Conservation (phyloP, 2,888 invertebrate species). For the Patella ulyssiponensis region DNA sequence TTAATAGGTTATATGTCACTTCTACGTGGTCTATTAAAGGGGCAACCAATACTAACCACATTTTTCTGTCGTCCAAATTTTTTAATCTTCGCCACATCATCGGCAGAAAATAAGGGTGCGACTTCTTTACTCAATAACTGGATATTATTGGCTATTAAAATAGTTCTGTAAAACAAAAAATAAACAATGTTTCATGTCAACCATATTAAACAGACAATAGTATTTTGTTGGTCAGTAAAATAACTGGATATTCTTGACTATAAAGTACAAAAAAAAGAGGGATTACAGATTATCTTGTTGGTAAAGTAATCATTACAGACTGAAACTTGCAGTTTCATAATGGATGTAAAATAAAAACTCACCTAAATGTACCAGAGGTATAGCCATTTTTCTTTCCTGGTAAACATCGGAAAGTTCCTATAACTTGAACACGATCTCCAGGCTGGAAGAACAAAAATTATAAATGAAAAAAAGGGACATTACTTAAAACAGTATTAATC, state of each 20-base stretch:
- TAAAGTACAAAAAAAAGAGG: too few species aligned
- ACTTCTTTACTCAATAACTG: constrained; percentile 91
- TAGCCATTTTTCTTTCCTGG: constrained; percentile 94
- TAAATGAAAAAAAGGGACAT: neutral
- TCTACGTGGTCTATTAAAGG: too few species aligned
- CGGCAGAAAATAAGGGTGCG: constrained; percentile 79
- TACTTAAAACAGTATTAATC: neutral
- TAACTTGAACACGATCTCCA: constrained; percentile 95
- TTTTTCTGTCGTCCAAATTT: constrained; percentile 77
- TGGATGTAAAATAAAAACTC: constrained; percentile 10
- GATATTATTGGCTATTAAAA: constrained; percentile 94
- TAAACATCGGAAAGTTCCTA: constrained; percentile 94
- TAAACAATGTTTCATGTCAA: neutral
- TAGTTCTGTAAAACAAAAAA: constrained; percentile 79
- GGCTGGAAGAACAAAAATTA: constrained; percentile 78
- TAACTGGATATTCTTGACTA: constrained; percentile 69
- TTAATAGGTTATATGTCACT: too few species aligned
- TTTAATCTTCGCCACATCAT: constrained; percentile 92
- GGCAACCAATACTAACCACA: constrained; percentile 39
- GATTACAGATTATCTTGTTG: too few species aligned
- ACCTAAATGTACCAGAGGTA: constrained; percentile 87
- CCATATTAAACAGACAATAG: too few species aligned
- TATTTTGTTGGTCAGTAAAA: neutral
- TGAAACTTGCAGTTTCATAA: too few species aligned
- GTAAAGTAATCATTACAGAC: too few species aligned